Evolutionary conservation across 2,113 vertebrate species (phyloP).

Genomic region (Megaleporinus macrocephalus): DNA sequence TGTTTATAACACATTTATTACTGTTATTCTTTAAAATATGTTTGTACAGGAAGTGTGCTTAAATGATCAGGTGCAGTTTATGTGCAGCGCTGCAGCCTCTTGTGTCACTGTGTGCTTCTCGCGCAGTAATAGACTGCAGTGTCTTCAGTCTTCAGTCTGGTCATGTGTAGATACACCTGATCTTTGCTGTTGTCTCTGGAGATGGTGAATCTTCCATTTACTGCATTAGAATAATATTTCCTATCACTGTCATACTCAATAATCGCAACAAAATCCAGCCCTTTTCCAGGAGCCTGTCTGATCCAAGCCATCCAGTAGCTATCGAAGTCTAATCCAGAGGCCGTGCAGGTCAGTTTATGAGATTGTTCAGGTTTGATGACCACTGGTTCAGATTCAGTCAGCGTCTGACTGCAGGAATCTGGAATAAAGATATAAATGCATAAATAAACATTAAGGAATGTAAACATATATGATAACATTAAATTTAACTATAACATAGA

Average conservation of each 20-base stretch:
- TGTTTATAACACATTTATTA: too few relatives aligned
- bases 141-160: too few relatives aligned
- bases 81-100: too few relatives aligned
- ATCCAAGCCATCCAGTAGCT: conserved; percentile 27
- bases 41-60: too few relatives aligned
- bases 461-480: not conserved
- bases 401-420: conserved; percentile 28
- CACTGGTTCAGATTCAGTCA: conserved; percentile 31
- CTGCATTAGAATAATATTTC: conserved; percentile 22
- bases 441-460: not conserved
- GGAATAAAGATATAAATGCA: not conserved
- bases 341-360: conserved; percentile 35
- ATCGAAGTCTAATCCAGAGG: conserved; percentile 35
- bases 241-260: not conserved
- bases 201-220: conserved; percentile 10
- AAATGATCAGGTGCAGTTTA: too few relatives aligned
- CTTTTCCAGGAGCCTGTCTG: conserved; percentile 28
- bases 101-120: too few relatives aligned
- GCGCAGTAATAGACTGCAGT: too few relatives aligned
- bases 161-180: too few relatives aligned
- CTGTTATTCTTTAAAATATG: too few relatives aligned
- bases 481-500: not conserved
- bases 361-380: conserved; percentile 27
- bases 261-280: conserved; percentile 21
- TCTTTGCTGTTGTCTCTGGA: conserved; percentile 12